Evolutionary conservation across 2,888 invertebrate genomes (phyloP).

Genomic region (Meteorus colon): DNA sequence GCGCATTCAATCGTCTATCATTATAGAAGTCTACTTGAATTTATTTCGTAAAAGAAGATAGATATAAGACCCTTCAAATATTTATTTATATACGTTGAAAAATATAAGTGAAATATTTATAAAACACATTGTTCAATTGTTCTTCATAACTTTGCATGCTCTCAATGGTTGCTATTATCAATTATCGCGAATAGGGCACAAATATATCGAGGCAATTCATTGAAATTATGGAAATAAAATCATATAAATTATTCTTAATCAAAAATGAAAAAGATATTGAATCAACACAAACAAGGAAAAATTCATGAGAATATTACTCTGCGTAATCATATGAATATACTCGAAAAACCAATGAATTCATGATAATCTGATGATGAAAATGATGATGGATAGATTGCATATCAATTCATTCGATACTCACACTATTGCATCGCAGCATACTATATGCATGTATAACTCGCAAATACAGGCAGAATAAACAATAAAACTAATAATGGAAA

Average conservation of each 20-base stretch:
- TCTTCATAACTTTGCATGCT: conserved; percentile 29
- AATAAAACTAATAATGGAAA: conserved; percentile 72
- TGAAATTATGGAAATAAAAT: conserved; percentile 37
- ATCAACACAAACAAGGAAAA: conserved; percentile 40
- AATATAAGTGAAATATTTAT: conserved; percentile 1
- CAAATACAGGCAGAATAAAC: conserved; percentile 35
- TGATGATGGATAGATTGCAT: conserved; percentile 5
- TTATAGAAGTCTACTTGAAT: conserved; percentile 25
- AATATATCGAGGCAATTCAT: conserved; percentile 57
- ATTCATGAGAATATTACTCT: conserved; percentile 31
- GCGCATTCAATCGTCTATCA: conserved; percentile 51
- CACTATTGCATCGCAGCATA: conserved; percentile 25
- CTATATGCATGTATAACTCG: conserved; percentile 28
- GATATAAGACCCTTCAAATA: background rate
- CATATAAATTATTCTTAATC: conserved; percentile 61
- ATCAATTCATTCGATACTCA: conserved; percentile 25
- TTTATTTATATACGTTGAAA: background rate
- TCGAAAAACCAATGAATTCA: background rate
- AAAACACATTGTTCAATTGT: background rate
- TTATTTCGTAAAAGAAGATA: background rate
- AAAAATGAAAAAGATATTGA: conserved; percentile 30
- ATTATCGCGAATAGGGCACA: conserved; percentile 32
- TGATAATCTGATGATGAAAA: background rate
- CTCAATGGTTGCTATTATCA: conserved; percentile 12
- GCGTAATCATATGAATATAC: background rate